A percentile compares a stretch with the other conserved stretches of the same genome.
Conservation (phyloP, 1,140 invertebrate genomes). For the Holcopasites calliopsidis region DNA sequence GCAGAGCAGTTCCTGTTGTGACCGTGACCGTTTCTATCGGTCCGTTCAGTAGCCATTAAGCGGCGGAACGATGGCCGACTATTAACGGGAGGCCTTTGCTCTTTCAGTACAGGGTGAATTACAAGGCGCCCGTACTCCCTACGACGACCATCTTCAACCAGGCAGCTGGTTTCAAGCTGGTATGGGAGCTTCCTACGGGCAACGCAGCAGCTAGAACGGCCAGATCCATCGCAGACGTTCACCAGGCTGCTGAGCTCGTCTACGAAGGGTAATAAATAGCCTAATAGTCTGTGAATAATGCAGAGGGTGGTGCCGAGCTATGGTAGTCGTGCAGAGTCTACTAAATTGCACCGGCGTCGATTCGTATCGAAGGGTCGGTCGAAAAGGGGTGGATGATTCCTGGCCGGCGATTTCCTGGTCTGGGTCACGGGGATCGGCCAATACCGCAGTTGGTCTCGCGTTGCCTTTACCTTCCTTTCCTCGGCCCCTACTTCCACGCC, state of each 20-base stretch:
- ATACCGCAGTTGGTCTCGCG: too few relatives aligned
- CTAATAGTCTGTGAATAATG: conserved; percentile 69
- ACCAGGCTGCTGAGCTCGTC: conserved; percentile 65
- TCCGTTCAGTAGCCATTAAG: background rate
- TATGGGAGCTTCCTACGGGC: conserved; percentile 72
- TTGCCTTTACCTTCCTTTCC: too few relatives aligned
- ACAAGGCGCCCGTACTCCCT: conserved; percentile 70
- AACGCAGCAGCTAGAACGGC: conserved; percentile 22
- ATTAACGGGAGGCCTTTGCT: conserved; percentile 22
- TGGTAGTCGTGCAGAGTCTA: background rate
- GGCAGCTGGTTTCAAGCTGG: conserved; percentile 74
- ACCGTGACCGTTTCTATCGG: conserved; percentile 4
- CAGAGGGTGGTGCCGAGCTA: background rate
- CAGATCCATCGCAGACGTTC: conserved; percentile 65
- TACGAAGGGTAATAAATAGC: conserved; percentile 77
- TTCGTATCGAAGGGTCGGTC: background rate
- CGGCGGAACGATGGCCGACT: background rate
- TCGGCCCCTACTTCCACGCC: too few relatives aligned
- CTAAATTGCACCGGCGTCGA: background rate
- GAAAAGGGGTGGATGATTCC: conserved; percentile 25
- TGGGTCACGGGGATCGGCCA: conserved; percentile 25
- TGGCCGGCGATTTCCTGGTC: conserved; percentile 21
- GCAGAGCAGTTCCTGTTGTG: background rate
- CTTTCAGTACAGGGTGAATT: conserved; percentile 76
- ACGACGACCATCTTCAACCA: conserved; percentile 72